phyloP scores from a whole-genome alignment of 2,888 invertebrate genomes.

The Drosophila quinaria region DNA sequence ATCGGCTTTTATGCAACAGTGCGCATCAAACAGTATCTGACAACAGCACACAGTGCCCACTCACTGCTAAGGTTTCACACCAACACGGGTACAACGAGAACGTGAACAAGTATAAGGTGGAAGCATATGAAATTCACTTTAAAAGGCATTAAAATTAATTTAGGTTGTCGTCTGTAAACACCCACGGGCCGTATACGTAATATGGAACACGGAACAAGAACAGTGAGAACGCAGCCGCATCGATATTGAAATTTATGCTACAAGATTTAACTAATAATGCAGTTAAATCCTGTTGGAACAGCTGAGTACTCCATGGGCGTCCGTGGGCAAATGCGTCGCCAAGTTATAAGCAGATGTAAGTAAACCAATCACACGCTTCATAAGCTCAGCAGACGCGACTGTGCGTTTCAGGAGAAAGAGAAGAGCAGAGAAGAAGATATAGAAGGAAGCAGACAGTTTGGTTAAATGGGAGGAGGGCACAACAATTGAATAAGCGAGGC shows the following conservation, averaged over 20 bases:
- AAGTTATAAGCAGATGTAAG: conserved; percentile 67
- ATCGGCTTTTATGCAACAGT: conserved; percentile 78
- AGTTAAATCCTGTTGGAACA: conserved; percentile 73
- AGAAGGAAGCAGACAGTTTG: conserved; percentile 16
- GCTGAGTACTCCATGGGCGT: conserved; percentile 21
- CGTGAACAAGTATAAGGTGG: conserved; percentile 25
- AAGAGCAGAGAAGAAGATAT: not conserved
- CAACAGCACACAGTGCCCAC: conserved; percentile 47
- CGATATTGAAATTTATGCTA: conserved; percentile 80
- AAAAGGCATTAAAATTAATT: conserved; percentile 79
- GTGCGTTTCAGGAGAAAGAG: conserved; percentile 1
- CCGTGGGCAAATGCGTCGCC: conserved; percentile 20
- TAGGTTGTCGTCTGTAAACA: conserved; percentile 55
- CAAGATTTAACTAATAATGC: conserved; percentile 78
- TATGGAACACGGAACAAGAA: not conserved
- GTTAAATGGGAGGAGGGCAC: conserved; percentile 18
- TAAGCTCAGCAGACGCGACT: conserved; percentile 71
- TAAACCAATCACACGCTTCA: conserved; percentile 81
- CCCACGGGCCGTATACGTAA: conserved; percentile 32
- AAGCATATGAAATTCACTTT: conserved; percentile 68
- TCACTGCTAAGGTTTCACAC: conserved; percentile 66
- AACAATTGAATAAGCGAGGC: conserved; percentile 82
- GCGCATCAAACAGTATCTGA: conserved; percentile 67
- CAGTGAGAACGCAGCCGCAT: conserved; percentile 41
- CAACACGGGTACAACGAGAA: conserved; percentile 20